Evolutionary conservation across 1,140 invertebrate genomes (phyloP).

Genomic region (Macrobrachium nipponense): DNA sequence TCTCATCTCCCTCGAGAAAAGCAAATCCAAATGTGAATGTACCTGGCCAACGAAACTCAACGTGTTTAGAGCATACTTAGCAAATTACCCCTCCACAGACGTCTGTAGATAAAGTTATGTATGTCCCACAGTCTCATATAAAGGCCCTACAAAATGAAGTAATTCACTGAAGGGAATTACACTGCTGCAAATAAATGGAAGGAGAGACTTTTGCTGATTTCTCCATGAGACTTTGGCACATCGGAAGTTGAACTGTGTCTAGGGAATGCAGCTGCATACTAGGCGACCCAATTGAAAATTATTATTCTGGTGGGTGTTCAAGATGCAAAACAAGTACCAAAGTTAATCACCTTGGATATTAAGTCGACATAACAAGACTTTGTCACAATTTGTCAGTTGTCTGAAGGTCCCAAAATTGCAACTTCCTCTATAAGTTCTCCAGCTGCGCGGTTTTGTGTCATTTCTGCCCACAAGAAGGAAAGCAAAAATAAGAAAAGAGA

Average conservation of each 20-base stretch:
- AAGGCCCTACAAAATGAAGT: neutral
- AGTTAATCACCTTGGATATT: neutral
- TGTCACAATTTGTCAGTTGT: neutral
- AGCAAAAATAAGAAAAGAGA: neutral
- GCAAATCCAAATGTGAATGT: neutral
- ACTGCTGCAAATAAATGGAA: neutral
- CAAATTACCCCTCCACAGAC: neutral
- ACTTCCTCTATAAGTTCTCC: neutral
- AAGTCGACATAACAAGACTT: neutral
- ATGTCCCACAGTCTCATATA: neutral
- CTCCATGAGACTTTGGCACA: neutral
- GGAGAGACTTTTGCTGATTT: neutral
- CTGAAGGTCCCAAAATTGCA: neutral
- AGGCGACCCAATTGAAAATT: conserved; percentile 8
- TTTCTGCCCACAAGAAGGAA: neutral
- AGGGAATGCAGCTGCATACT: neutral
- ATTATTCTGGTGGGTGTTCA: conserved; percentile 1
- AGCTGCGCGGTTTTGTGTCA: neutral
- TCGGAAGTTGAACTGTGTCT: neutral
- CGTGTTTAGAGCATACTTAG: no score
- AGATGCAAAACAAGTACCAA: neutral
- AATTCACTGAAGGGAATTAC: no score
- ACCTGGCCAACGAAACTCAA: neutral
- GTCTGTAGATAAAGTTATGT: neutral
- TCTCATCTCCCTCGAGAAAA: neutral